Evolutionary conservation across 2,888 invertebrate genomes (phyloP).

Genomic region (Gordius sp.): DNA sequence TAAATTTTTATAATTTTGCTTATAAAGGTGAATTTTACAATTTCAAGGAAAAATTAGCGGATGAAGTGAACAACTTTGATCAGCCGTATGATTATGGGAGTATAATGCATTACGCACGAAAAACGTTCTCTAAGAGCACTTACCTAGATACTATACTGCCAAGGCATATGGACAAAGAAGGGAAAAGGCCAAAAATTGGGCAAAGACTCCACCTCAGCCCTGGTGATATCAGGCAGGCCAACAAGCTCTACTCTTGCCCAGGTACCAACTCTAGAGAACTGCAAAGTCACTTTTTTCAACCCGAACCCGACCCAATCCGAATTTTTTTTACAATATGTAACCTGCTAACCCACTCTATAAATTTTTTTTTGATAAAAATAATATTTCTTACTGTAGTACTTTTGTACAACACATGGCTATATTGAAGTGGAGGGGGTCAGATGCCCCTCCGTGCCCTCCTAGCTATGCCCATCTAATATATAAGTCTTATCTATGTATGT

Average conservation of each 20-base stretch:
- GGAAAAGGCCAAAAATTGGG: slow-evolving; percentile 62
- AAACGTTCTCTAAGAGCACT: slow-evolving; percentile 80
- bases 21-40: too few species aligned
- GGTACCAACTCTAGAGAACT: too few species aligned
- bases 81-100: slow-evolving; percentile 85
- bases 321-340: too few species aligned
- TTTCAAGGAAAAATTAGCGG: slow-evolving; percentile 82
- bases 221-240: slow-evolving; percentile 86
- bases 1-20: neutral
- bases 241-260: slow-evolving; percentile 73
- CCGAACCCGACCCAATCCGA: too few species aligned
- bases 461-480: too few species aligned
- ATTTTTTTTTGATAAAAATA: too few species aligned
- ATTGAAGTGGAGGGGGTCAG: too few species aligned
- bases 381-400: too few species aligned
- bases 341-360: neutral
- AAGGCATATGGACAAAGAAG: slow-evolving; percentile 25
- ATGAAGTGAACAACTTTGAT: slow-evolving; percentile 86
- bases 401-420: too few species aligned
- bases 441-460: too few species aligned
- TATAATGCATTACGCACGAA: slow-evolving; percentile 95
- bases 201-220: slow-evolving; percentile 66
- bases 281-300: too few species aligned
- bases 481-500: too few species aligned
- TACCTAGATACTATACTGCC: slow-evolving; percentile 86